A percentile compares a stretch with the other conserved stretches of the same genome.
phyloP scores from a whole-genome alignment of 2,888 invertebrate genomes.

The Hydriomena furcata region DNA sequence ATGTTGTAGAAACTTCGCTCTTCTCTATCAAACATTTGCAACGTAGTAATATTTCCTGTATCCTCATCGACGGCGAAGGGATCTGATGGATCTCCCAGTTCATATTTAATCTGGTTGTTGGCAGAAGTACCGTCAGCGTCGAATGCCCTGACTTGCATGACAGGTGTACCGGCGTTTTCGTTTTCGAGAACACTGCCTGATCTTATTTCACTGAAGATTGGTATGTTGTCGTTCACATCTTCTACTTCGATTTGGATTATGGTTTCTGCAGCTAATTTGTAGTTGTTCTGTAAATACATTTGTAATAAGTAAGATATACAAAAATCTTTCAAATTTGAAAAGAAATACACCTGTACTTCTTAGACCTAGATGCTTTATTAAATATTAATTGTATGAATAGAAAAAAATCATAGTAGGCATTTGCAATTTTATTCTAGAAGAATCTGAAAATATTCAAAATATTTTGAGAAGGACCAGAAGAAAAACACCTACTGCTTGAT shows the following conservation, averaged over 20 bases:
- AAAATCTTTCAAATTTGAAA: background rate
- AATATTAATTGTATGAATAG: too few species aligned
- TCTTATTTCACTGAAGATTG: slow-evolving; percentile 91
- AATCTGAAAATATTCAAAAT: too few species aligned
- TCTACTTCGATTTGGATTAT: slow-evolving; percentile 90
- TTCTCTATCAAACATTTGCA: slow-evolving; percentile 93
- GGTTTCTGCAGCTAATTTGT: slow-evolving; percentile 90
- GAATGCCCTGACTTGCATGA: slow-evolving; percentile 94
- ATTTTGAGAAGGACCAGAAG: background rate
- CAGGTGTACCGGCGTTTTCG: slow-evolving; percentile 91
- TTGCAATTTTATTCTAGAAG: too few species aligned
- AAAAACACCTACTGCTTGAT: background rate
- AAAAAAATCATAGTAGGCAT: too few species aligned
- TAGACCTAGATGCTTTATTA: too few species aligned
- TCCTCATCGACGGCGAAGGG: slow-evolving; percentile 92
- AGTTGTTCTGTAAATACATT: slow-evolving; percentile 85
- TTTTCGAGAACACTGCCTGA: slow-evolving; percentile 94
- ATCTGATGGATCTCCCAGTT: slow-evolving; percentile 86
- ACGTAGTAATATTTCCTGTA: slow-evolving; percentile 95
- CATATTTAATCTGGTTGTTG: slow-evolving; percentile 92
- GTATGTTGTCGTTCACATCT: slow-evolving; percentile 96
- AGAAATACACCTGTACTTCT: too few species aligned
- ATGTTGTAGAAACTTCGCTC: slow-evolving; percentile 92
- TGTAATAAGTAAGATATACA: background rate
- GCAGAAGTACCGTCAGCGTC: slow-evolving; percentile 93